Conservation (phyloP, 2,888 invertebrate species). For the Pecten maximus region DNA sequence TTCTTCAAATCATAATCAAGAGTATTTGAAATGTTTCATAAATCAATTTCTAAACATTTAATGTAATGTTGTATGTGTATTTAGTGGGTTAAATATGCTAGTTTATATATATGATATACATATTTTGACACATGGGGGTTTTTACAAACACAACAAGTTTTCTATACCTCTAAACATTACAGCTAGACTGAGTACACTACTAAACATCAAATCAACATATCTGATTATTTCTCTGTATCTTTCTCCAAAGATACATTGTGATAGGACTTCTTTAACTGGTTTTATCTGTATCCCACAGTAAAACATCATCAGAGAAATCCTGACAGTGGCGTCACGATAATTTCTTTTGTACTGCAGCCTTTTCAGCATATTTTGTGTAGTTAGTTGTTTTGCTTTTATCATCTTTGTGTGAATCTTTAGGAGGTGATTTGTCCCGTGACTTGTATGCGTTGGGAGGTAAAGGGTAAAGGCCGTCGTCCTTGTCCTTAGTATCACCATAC, state of each 20-base stretch:
- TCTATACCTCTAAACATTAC: neutral
- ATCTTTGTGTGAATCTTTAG: neutral
- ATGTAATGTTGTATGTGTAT: neutral
- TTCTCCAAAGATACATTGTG: neutral
- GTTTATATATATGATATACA: neutral
- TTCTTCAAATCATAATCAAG: neutral
- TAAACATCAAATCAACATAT: neutral
- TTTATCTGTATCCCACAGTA: neutral
- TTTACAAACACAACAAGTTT: neutral
- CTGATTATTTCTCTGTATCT: neutral
- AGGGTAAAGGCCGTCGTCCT: conserved; percentile 69
- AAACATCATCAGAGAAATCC: neutral
- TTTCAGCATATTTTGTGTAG: neutral
- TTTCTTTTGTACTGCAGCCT: neutral
- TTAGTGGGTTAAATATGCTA: neutral
- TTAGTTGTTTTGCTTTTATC: neutral
- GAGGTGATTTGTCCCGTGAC: conserved; percentile 50
- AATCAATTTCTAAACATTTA: neutral
- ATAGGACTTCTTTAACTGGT: neutral
- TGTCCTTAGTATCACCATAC: conserved; percentile 65
- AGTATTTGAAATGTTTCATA: too few relatives aligned
- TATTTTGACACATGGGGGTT: neutral
- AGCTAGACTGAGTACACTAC: neutral
- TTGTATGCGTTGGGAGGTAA: conserved; percentile 76
- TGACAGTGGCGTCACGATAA: neutral